Percentiles rank a stretch among this genome's conserved stretches.
Evolutionary conservation across 1,140 invertebrate species (phyloP).

Genomic region (Leptoteleia sp.): DNA sequence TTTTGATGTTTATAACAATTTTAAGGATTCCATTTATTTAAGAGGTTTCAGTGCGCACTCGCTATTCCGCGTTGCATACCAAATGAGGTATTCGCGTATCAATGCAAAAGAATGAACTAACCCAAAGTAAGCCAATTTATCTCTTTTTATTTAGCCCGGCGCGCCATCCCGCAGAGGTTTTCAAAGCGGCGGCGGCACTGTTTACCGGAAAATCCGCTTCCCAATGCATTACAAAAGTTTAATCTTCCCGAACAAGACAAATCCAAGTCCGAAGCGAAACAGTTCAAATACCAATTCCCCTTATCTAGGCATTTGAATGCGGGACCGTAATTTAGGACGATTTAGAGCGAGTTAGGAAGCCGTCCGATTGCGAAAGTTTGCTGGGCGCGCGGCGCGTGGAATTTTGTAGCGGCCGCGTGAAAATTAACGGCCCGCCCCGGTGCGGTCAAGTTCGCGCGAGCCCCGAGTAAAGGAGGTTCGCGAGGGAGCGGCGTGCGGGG

Average conservation of each 20-base stretch:
- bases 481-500: no score
- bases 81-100: no score
- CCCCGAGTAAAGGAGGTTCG: no score
- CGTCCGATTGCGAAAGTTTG: constrained; percentile 35
- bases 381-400: constrained; percentile 13
- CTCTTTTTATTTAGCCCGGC: no score
- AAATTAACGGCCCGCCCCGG: constrained; percentile 54
- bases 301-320: constrained; percentile 55
- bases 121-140: no score
- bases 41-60: no score
- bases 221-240: constrained; percentile 49
- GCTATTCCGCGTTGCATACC: no score
- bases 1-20: no score
- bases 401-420: constrained; percentile 37
- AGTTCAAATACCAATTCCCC: constrained; percentile 56
- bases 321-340: constrained; percentile 42
- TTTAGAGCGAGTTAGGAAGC: constrained; percentile 48
- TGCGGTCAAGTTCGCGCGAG: constrained; percentile 39
- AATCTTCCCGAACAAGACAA: constrained; percentile 53
- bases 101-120: no score
- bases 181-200: no score
- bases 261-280: constrained; percentile 58
- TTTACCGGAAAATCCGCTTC: constrained; percentile 22
- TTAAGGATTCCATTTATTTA: no score
- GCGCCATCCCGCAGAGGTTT: no score